Evolutionary conservation across 2,797 vertebrate species (phyloP), one percentile per base, ranked within the genome.

Genomic region (Gymnopithys bicolor): DNA sequence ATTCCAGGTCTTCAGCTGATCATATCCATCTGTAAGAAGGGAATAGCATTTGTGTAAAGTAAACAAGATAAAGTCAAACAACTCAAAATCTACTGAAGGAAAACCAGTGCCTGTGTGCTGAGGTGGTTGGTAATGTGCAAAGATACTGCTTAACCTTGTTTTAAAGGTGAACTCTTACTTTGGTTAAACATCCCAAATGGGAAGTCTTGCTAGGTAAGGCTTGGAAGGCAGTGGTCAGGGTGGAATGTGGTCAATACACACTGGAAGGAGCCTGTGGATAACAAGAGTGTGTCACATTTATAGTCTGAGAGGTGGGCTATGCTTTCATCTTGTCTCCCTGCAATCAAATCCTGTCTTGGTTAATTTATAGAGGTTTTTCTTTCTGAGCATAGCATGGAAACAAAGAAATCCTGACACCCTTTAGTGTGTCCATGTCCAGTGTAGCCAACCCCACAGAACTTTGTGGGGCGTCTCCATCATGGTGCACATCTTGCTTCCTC

Each of bases 1-100:
- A 71, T 96, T 95, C 94, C 79, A 84, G 76, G 87, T 96, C 92
- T 97, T 95, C 91, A 87, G 46, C 37, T 90, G 95, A 95, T 96
- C 83, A 66, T 60, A 95, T 90, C 81, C 87, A 87, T 95, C 78
- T 96, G 90, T 84, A 91, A 93, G 84, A 71, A 90, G 75, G 91
- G 79, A 94, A 86, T 12, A 83, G 48, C 33, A 14, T 92, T 96
- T 93, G 60, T 74, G 67, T 91, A 77, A 90, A 84, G 70, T 90
- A 94, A 96, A 94, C 67, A 81, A 66, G 53, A 48, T 68, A 69
- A 87, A 68, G 60, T 58, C 30, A 81, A 97, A 87, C 43, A 76
- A 58, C 78, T 82, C 35, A 16, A 83, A 89, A 67, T 64, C 30
- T 73, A 1, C 39, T 51, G 73, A 77, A 82, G 71, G 39, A 48